Evolutionary conservation across 2,797 vertebrate genomes (phyloP).

Genomic region (Meda fulgida): DNA sequence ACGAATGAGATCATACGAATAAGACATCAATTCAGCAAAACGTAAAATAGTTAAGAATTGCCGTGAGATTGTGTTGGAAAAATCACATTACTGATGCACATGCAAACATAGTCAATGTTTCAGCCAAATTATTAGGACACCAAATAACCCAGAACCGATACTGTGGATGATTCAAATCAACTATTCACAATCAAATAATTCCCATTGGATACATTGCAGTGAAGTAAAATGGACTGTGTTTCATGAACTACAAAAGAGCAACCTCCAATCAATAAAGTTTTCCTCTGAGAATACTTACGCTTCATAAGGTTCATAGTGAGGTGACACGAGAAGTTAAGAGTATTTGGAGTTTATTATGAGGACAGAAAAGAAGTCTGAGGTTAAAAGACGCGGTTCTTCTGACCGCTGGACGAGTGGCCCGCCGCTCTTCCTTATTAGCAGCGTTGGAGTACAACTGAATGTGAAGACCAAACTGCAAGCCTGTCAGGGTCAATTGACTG

Average conservation of each 20-base stretch:
- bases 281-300: background rate
- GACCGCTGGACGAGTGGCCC: background rate
- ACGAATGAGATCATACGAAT: no score
- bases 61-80: background rate
- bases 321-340: background rate
- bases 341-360: background rate
- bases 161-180: background rate
- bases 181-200: constrained; percentile 12
- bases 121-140: background rate
- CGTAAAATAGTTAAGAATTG: background rate
- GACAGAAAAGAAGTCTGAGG: background rate
- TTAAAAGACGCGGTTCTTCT: background rate
- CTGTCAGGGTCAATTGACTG: constrained; percentile 25
- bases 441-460: background rate
- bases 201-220: background rate
- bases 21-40: no score
- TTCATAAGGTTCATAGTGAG: background rate
- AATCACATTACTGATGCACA: background rate
- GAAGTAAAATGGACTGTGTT: background rate
- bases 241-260: background rate
- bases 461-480: constrained; percentile 9
- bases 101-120: background rate
- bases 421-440: constrained; percentile 28
- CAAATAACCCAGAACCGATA: background rate
- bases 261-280: background rate